A percentile compares a stretch with the other conserved stretches of the same genome.
These are phyloP conservation scores for Thecocarcelia acutangulata DNA, from an alignment of 2,888 invertebrate genomes.

Conservation along the genomic window DNA sequence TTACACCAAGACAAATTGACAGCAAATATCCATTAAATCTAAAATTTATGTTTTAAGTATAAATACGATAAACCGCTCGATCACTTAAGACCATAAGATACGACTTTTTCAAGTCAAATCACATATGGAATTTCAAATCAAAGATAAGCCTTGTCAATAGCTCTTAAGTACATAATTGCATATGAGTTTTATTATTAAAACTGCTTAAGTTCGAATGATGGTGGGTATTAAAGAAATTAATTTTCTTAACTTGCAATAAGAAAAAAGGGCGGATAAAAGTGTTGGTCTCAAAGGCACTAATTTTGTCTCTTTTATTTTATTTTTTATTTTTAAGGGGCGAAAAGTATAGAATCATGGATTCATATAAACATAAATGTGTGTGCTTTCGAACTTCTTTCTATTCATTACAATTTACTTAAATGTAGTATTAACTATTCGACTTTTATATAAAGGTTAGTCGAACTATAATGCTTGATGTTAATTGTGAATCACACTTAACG, in stretches of 20 bases:
- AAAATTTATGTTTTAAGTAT: conserved; percentile 39
- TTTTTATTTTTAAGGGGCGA: too few relatives aligned
- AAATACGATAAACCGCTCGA: not conserved
- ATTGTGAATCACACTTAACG: too few relatives aligned
- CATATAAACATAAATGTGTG: too few relatives aligned
- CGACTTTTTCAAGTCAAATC: conserved; percentile 8
- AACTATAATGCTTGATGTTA: too few relatives aligned
- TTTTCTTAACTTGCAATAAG: too few relatives aligned
- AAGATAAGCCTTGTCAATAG: not conserved
- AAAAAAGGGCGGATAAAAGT: not conserved
- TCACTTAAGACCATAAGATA: conserved; percentile 37
- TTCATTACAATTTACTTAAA: too few relatives aligned
- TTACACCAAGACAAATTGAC: conserved; percentile 17
- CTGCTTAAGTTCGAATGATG: not conserved
- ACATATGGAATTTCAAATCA: conserved; percentile 32
- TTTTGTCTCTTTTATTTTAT: too few relatives aligned
- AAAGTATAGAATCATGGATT: too few relatives aligned
- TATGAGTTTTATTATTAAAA: conserved; percentile 33
- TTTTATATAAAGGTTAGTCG: too few relatives aligned
- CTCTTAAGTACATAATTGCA: conserved; percentile 21
- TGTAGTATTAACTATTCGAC: too few relatives aligned
- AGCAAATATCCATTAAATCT: conserved; percentile 48
- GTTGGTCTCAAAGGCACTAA: too few relatives aligned
- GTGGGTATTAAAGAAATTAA: not conserved
- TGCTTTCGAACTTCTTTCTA: too few relatives aligned